Conservation (phyloP, 2,888 invertebrate species). For the Drosophila mayaguana region DNA sequence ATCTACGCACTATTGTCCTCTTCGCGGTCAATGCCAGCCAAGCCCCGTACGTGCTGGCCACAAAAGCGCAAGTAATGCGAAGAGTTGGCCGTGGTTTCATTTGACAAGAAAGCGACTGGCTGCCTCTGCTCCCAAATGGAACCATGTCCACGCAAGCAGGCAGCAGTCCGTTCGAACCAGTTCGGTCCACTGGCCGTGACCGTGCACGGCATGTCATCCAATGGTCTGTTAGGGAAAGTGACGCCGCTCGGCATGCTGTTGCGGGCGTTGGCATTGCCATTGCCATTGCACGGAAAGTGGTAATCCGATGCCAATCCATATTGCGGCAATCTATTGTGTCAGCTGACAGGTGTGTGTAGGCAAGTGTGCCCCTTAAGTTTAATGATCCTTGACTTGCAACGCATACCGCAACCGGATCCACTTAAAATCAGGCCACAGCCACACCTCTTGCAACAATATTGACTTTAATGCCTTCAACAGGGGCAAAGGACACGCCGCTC, state of each 20-base stretch:
- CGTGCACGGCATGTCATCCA: slow-evolving; percentile 47
- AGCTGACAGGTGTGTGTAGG: slow-evolving; percentile 13
- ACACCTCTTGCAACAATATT: background rate
- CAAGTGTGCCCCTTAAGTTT: slow-evolving; percentile 56
- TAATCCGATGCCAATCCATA: slow-evolving; percentile 44
- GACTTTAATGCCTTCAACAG: background rate
- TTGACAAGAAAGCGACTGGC: slow-evolving; percentile 56
- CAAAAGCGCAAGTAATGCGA: slow-evolving; percentile 75
- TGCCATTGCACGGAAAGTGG: slow-evolving; percentile 47
- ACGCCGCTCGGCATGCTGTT: slow-evolving; percentile 18
- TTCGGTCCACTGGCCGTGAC: slow-evolving; percentile 49
- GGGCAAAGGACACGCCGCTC: slow-evolving; percentile 4
- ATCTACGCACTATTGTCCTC: slow-evolving; percentile 45
- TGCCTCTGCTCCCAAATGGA: slow-evolving; percentile 14
- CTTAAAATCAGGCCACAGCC: slow-evolving; percentile 28
- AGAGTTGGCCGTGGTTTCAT: slow-evolving; percentile 47
- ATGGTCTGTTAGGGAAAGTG: slow-evolving; percentile 58
- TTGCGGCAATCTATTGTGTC: slow-evolving; percentile 35
- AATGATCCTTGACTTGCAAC: slow-evolving; percentile 76
- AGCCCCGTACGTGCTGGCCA: slow-evolving; percentile 28
- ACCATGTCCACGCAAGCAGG: slow-evolving; percentile 29
- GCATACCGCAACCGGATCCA: slow-evolving; percentile 58
- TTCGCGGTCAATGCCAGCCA: slow-evolving; percentile 56
- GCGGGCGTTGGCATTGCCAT: slow-evolving; percentile 48
- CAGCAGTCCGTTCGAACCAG: slow-evolving; percentile 15